A percentile compares a stretch with the other conserved stretches of the same genome.
Conservation (phyloP, 2,797 vertebrate genomes). For the Serranus cabrilla region DNA sequence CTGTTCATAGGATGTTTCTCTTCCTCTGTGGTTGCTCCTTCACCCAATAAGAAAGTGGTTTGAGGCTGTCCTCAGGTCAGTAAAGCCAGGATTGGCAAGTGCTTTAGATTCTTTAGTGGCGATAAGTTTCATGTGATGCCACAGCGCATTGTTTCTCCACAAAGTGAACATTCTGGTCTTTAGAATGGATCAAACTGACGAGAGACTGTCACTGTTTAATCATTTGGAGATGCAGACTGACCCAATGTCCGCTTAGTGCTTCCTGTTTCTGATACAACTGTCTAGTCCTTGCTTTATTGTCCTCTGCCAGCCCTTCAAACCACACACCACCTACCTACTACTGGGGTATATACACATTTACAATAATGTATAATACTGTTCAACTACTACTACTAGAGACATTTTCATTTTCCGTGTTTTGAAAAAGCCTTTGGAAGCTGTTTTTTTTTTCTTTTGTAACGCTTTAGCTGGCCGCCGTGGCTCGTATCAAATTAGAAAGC, state of each 20-base stretch:
- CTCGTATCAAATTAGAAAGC: slow-evolving; percentile 81
- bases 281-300: slow-evolving; percentile 51
- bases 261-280: slow-evolving; percentile 34
- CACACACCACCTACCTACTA: slow-evolving; percentile 44
- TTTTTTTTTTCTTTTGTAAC: slow-evolving; percentile 74
- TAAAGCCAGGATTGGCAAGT: slow-evolving; percentile 49
- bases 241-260: slow-evolving; percentile 22
- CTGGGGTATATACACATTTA: slow-evolving; percentile 85
- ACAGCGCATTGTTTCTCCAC: background rate
- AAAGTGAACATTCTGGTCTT: background rate
- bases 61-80: slow-evolving; percentile 54
- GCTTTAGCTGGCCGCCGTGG: slow-evolving; percentile 84
- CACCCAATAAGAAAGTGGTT: slow-evolving; percentile 54
- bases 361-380: slow-evolving; percentile 90
- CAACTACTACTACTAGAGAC: slow-evolving; percentile 82
- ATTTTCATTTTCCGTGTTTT: slow-evolving; percentile 82
- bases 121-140: slow-evolving; percentile 3
- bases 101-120: slow-evolving; percentile 12
- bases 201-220: background rate
- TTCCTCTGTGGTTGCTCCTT: slow-evolving; percentile 68
- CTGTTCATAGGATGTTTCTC: slow-evolving; percentile 43
- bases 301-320: slow-evolving; percentile 42
- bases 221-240: slow-evolving; percentile 21
- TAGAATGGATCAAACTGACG: background rate
- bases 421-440: slow-evolving; percentile 87